phyloP scores from a whole-genome alignment of 2,113 vertebrate species.

The Numida meleagris region DNA sequence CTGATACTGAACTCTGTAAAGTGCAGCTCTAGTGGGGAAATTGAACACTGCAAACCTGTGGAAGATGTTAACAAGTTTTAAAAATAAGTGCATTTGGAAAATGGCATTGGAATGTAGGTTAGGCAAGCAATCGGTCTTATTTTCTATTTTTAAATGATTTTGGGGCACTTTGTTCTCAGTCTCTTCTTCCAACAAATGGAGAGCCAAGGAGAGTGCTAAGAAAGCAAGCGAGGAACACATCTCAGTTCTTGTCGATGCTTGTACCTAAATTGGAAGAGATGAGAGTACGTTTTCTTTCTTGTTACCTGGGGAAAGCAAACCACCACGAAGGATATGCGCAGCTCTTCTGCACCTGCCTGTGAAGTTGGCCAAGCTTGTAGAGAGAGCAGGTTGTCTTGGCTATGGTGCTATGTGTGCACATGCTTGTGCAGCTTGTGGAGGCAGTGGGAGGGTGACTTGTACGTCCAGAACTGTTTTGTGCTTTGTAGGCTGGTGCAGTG shows the following conservation, averaged over 20 bases:
- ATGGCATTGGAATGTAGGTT: background rate
- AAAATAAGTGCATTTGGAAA: background rate
- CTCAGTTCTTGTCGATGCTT: background rate
- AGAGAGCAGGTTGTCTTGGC: background rate
- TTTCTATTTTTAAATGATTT: conserved; percentile 18
- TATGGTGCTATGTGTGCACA: background rate
- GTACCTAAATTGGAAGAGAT: background rate
- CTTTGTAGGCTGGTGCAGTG: background rate
- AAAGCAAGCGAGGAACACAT: background rate
- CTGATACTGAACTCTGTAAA: background rate
- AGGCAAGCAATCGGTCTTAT: background rate
- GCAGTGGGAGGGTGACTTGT: background rate
- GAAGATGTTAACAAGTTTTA: background rate
- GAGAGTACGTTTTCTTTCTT: background rate
- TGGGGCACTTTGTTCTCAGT: background rate
- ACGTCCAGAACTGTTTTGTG: background rate
- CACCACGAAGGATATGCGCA: rapidly evolving
- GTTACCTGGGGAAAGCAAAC: background rate
- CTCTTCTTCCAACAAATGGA: background rate
- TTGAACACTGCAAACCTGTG: background rate
- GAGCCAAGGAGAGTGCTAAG: background rate
- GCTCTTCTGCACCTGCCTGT: background rate
- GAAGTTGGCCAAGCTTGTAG: background rate
- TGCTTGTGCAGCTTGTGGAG: background rate
- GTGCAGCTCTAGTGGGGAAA: background rate